Evolutionary conservation across 2,797 vertebrate species (phyloP).

Genomic region (Acipenser oxyrinchus): DNA sequence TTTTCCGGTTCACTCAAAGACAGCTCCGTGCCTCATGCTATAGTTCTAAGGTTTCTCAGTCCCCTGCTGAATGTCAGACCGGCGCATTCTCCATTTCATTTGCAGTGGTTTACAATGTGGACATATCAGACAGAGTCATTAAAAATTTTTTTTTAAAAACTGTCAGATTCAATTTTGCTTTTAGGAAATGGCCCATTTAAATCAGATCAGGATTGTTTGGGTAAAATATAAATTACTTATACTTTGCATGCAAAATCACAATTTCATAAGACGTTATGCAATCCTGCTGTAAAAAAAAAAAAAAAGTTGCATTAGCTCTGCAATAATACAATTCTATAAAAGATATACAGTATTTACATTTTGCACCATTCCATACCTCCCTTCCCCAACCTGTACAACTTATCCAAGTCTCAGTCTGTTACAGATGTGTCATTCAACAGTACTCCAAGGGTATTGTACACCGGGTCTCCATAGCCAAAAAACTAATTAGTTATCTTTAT

Average conservation of each 20-base stretch:
- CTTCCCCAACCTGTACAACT: no score
- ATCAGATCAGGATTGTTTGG: background rate
- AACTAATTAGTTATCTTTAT: no score
- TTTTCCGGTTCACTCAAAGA: no score
- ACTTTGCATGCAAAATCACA: constrained; percentile 2
- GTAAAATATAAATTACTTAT: background rate
- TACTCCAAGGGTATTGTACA: no score
- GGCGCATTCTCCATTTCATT: background rate
- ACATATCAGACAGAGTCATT: background rate
- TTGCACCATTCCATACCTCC: no score
- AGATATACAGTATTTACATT: background rate
- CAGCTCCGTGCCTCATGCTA: no score
- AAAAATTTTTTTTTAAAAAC: background rate
- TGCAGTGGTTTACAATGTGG: background rate
- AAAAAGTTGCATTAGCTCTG: background rate
- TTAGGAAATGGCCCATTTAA: background rate
- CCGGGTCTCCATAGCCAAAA: no score
- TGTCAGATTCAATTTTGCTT: background rate
- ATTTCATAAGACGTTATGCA: background rate
- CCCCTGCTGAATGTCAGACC: background rate
- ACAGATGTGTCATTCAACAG: no score
- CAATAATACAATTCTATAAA: background rate
- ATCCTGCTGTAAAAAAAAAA: background rate
- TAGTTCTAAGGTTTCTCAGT: background rate
- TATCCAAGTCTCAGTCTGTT: no score